A percentile compares a stretch with the other conserved stretches of the same genome.
phyloP scores from a whole-genome alignment of 2,113 vertebrate genomes.

The Excalfactoria chinensis region DNA sequence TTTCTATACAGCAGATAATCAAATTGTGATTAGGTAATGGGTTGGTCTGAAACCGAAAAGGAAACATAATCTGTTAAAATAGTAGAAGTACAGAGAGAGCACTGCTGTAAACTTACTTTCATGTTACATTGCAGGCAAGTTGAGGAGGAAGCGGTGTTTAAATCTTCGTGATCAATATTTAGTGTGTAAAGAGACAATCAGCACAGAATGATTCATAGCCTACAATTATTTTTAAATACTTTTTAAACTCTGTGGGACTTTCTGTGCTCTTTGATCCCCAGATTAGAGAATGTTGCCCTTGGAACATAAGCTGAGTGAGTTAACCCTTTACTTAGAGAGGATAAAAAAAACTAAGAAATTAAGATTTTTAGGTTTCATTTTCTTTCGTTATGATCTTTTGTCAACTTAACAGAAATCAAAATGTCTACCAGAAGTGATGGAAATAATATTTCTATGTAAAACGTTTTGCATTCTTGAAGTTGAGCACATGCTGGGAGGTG shows the following conservation, averaged over 20 bases:
- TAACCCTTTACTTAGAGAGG: not conserved
- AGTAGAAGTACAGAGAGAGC: not conserved
- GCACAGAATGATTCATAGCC: not conserved
- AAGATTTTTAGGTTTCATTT: not conserved
- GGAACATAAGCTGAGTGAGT: not conserved
- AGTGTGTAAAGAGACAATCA: not conserved
- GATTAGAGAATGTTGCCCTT: not conserved
- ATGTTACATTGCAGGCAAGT: not conserved
- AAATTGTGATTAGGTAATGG: not conserved
- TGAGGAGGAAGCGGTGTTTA: slow-evolving; percentile 12
- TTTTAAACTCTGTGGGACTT: not conserved
- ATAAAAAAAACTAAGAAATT: not conserved
- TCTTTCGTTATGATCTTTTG: not conserved
- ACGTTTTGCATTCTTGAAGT: not conserved
- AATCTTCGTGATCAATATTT: slow-evolving; percentile 6
- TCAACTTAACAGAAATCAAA: not conserved
- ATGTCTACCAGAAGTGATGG: not conserved
- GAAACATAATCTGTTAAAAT: not conserved
- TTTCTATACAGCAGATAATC: not conserved
- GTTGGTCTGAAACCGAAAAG: not conserved
- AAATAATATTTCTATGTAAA: not conserved
- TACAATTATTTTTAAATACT: not conserved
- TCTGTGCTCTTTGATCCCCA: not conserved
- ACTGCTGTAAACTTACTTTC: not conserved
- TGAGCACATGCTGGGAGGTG: not conserved